phyloP scores from a whole-genome alignment of 2,797 vertebrate species.

The Sciurus carolinensis region DNA sequence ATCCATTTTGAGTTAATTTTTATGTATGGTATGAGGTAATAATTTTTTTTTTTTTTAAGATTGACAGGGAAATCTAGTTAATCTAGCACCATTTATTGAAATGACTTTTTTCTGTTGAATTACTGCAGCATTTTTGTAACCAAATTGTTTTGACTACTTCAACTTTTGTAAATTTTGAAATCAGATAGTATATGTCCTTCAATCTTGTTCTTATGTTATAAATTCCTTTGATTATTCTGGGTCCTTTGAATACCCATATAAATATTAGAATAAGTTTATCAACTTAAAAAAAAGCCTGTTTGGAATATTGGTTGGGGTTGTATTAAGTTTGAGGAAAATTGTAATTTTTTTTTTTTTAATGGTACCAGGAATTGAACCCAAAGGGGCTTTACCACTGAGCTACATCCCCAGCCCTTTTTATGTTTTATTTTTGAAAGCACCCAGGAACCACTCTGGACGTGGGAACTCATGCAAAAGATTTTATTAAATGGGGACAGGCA shows the following conservation, averaged over 20 bases:
- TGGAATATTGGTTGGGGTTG: conserved; percentile 43
- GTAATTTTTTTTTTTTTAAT: background rate
- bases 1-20: conserved; percentile 15
- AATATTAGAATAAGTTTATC: background rate
- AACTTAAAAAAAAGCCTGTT: background rate
- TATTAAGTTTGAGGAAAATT: conserved; percentile 49
- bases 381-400: too few relatives aligned
- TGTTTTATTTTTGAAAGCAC: too few relatives aligned
- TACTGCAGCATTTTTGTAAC: conserved; percentile 30
- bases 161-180: too few relatives aligned
- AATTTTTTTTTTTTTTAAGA: background rate
- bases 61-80: background rate
- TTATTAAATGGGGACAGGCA: too few relatives aligned
- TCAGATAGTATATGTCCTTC: background rate
- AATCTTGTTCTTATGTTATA: background rate
- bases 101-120: background rate
- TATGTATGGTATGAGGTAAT: background rate
- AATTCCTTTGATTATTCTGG: conserved; percentile 37
- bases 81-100: conserved; percentile 7
- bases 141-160: background rate
- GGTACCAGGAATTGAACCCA: too few relatives aligned
- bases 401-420: too few relatives aligned
- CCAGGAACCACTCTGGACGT: too few relatives aligned
- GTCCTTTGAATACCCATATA: too few relatives aligned
- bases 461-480: too few relatives aligned